These are phyloP conservation scores for Pelecanoides urinatrix DNA, from an alignment of 2,113 vertebrate species.

Conservation along the genomic window DNA sequence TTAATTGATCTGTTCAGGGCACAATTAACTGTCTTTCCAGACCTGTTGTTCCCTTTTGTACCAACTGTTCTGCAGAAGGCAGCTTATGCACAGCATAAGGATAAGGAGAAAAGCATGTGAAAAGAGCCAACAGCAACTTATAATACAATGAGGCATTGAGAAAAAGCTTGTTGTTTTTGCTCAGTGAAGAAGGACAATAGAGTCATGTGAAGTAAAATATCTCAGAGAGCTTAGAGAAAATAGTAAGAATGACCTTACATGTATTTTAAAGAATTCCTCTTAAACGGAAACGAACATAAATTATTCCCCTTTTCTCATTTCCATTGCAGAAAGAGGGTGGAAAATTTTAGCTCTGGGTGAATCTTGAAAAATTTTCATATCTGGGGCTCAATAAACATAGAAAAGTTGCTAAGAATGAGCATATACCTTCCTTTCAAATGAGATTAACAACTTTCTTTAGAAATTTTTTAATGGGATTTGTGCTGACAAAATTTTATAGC, in stretches of 20 bases:
- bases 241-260: neutral
- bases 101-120: neutral
- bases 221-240: neutral
- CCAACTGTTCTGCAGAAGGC: neutral
- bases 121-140: neutral
- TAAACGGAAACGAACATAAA: neutral
- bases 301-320: neutral
- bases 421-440: neutral
- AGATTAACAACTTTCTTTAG: neutral
- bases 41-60: neutral
- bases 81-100: neutral
- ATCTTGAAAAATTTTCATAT: neutral
- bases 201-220: neutral
- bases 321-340: neutral
- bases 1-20: neutral
- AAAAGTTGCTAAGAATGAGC: neutral
- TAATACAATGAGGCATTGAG: neutral
- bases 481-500: neutral
- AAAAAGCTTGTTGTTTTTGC: neutral
- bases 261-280: neutral
- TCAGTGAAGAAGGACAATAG: neutral
- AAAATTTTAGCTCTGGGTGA: neutral
- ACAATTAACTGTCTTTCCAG: neutral
- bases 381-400: neutral
- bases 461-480: neutral